phyloP scores from a whole-genome alignment of 2,888 invertebrate species.

The Dryocosmus kuriphilus region DNA sequence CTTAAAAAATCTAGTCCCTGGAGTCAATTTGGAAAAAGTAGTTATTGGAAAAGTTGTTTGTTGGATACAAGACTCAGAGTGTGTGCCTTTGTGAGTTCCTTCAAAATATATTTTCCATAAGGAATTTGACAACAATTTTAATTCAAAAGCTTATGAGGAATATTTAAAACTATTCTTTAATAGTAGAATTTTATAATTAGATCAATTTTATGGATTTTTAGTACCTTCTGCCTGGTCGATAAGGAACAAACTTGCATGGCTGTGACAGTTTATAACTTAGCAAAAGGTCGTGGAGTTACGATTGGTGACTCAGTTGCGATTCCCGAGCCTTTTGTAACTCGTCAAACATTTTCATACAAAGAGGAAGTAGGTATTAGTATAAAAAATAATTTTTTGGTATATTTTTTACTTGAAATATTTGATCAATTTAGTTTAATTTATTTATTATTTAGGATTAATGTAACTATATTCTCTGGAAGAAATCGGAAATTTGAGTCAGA shows the following conservation, averaged over 20 bases:
- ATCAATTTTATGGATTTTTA: conserved; percentile 75
- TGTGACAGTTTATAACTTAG: conserved; percentile 91
- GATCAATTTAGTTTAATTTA: conserved; percentile 1
- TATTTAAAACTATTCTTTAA: conserved; percentile 2
- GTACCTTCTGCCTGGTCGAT: conserved; percentile 90
- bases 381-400: conserved; percentile 13
- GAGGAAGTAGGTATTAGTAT: conserved; percentile 78
- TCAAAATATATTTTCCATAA: conserved; percentile 15
- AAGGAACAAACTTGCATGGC: conserved; percentile 84
- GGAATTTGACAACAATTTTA: conserved; percentile 33
- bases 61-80: conserved; percentile 86
- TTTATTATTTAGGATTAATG: not conserved
- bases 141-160: conserved; percentile 39
- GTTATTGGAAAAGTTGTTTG: conserved; percentile 89
- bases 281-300: conserved; percentile 88
- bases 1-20: conserved; percentile 81
- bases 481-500: too few relatives aligned
- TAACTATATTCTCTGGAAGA: too few relatives aligned
- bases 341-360: conserved; percentile 81
- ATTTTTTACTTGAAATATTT: not conserved
- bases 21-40: conserved; percentile 84
- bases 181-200: not conserved
- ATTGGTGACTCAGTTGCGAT: conserved; percentile 92
- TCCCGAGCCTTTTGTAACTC: conserved; percentile 85
- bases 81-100: conserved; percentile 85